These are phyloP conservation scores for Drosophila santomea DNA, from an alignment of 1,140 invertebrate genomes.

Conservation along the genomic window DNA sequence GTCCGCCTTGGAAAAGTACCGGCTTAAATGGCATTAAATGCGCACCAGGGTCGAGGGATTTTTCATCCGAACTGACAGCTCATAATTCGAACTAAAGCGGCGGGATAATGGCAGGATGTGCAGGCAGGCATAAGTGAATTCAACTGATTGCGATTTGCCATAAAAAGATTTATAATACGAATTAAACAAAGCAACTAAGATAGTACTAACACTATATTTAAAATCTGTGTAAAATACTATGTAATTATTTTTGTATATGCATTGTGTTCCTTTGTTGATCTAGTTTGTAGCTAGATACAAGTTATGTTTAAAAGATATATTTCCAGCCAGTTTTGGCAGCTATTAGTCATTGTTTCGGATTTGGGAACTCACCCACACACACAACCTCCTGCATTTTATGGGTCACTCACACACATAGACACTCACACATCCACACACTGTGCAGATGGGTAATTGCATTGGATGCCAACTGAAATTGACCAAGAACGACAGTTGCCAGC, in stretches of 20 bases:
- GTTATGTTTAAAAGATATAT: neutral
- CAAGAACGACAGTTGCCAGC: conserved; percentile 19
- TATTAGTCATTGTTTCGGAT: conserved; percentile 5
- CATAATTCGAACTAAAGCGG: conserved; percentile 20
- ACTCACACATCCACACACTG: neutral
- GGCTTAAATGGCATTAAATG: conserved; percentile 70
- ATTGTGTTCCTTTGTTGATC: neutral
- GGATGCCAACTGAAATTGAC: conserved; percentile 34
- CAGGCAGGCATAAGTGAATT: conserved; percentile 2
- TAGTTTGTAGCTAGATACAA: neutral
- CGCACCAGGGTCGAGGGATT: conserved; percentile 22
- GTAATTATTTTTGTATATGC: too few relatives aligned
- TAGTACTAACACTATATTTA: too few relatives aligned
- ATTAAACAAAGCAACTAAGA: too few relatives aligned
- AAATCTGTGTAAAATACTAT: too few relatives aligned
- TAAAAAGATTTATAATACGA: neutral
- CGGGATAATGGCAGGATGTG: conserved; percentile 3
- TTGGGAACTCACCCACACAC: conserved; percentile 1
- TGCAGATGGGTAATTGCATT: conserved; percentile 38
- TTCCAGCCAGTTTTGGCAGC: neutral
- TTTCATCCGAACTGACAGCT: conserved; percentile 20
- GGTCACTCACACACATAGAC: neutral
- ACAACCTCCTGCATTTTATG: neutral
- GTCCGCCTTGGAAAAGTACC: conserved; percentile 40
- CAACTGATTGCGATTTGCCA: neutral